These are phyloP conservation scores for Torymus tubicola DNA, from an alignment of 2,888 invertebrate species.

Conservation along the genomic window DNA sequence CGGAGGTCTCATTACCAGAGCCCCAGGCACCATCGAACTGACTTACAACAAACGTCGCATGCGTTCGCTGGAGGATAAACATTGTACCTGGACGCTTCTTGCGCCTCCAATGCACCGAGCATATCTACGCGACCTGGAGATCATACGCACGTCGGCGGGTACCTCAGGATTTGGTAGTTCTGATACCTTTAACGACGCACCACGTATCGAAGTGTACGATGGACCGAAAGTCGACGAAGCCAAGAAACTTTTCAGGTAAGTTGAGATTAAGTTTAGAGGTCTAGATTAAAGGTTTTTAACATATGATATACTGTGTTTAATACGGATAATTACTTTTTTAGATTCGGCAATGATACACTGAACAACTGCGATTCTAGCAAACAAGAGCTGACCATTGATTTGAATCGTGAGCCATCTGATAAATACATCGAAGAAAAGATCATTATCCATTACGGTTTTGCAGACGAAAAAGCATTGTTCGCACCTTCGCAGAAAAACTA, in stretches of 20 bases:
- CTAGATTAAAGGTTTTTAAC: too few species aligned
- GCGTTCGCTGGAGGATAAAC: neutral
- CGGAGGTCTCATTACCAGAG: neutral
- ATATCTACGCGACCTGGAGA: constrained; percentile 1
- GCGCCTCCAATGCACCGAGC: neutral
- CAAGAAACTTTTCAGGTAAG: neutral
- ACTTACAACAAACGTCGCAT: neutral
- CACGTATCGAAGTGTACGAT: neutral
- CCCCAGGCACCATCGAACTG: neutral
- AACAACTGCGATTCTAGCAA: neutral
- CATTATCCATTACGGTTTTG: too few species aligned
- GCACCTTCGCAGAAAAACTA: too few species aligned
- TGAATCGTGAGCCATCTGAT: neutral
- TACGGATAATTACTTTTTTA: neutral
- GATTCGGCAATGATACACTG: neutral
- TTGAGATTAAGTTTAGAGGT: neutral
- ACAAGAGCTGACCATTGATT: neutral
- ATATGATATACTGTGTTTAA: too few species aligned
- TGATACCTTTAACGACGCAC: neutral
- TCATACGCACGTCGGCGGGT: neutral
- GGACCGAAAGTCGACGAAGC: neutral
- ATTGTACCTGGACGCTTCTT: constrained; percentile 4
- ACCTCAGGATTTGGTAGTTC: neutral
- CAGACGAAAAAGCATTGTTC: too few species aligned
- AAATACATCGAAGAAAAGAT: too few species aligned